phyloP scores from a whole-genome alignment of 2,113 vertebrate species.

The Mobula hypostoma region DNA sequence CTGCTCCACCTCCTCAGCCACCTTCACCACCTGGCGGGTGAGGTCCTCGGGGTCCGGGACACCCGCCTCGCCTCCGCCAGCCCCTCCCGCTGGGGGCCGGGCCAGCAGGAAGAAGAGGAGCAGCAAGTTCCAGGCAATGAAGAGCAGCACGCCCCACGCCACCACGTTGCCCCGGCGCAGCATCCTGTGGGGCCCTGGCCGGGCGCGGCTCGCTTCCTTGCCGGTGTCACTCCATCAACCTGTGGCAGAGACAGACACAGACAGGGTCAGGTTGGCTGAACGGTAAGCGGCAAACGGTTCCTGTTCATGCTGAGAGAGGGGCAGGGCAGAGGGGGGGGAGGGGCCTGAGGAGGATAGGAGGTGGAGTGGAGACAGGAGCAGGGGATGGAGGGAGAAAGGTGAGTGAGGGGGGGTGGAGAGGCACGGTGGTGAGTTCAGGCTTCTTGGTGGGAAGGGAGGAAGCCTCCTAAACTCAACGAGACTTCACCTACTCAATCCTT shows the following conservation, averaged over 20 bases:
- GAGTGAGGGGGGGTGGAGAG: no score
- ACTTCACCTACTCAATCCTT: no score
- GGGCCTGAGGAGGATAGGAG: constrained; percentile 38
- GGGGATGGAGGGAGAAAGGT: constrained; percentile 31
- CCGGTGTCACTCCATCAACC: background rate
- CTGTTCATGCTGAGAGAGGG: background rate
- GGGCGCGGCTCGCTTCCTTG: background rate
- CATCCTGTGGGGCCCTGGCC: constrained; percentile 54
- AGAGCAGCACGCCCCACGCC: constrained; percentile 78
- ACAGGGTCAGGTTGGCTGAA: background rate
- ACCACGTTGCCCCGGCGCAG: constrained; percentile 79
- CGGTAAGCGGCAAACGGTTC: no score
- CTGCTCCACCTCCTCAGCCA: constrained; percentile 67
- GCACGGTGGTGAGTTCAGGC: no score
- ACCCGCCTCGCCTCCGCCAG: constrained; percentile 51
- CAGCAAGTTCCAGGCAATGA: constrained; percentile 83
- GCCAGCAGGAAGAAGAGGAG: constrained; percentile 87
- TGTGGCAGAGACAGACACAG: background rate
- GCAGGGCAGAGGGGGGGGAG: constrained; percentile 34
- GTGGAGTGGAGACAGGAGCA: constrained; percentile 36
- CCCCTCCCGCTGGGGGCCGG: constrained; percentile 55
- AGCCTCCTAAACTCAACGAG: no score
- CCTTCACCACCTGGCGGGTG: constrained; percentile 67
- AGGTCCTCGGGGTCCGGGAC: constrained; percentile 50
- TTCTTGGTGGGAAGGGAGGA: no score